Percentiles rank a stretch among this genome's conserved stretches.
Conservation (phyloP, 2,113 vertebrate species). For the Etheostoma spectabile region DNA sequence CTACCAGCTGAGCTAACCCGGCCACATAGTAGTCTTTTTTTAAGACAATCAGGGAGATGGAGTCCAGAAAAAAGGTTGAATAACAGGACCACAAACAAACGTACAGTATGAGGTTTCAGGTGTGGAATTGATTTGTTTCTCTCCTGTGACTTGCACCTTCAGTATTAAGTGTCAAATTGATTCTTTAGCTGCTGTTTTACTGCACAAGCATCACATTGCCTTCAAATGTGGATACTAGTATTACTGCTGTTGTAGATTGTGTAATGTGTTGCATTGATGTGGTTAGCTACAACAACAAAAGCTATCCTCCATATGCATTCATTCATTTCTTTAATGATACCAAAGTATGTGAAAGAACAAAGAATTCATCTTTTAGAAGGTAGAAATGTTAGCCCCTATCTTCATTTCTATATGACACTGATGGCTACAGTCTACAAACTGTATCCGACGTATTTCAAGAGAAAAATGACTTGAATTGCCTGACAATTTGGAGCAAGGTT, state of each 20-base stretch:
- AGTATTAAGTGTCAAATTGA: constrained; percentile 24
- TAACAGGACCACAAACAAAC: constrained; percentile 14
- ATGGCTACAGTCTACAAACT: constrained; percentile 15
- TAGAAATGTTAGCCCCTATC: neutral
- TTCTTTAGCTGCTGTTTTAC: neutral
- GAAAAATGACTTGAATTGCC: neutral
- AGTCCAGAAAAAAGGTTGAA: neutral
- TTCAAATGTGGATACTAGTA: constrained; percentile 12
- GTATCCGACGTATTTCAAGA: constrained; percentile 15
- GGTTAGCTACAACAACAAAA: neutral
- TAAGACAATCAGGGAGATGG: constrained; percentile 17
- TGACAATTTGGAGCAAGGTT: neutral
- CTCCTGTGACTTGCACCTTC: neutral
- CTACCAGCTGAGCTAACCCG: too few species aligned
- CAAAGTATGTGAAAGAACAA: constrained; percentile 1
- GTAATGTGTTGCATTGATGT: constrained; percentile 18
- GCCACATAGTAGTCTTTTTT: neutral
- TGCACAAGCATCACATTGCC: constrained; percentile 13
- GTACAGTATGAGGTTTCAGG: neutral
- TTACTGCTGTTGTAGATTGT: constrained; percentile 4
- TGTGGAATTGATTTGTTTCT: constrained; percentile 33
- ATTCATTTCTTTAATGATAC: constrained; percentile 36
- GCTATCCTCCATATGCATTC: neutral
- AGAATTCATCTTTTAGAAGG: neutral
- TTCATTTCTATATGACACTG: neutral